Evolutionary conservation across 2,797 vertebrate species (phyloP), one percentile per base, ranked within the genome.

Genomic region (Rhodeus uyekii): DNA sequence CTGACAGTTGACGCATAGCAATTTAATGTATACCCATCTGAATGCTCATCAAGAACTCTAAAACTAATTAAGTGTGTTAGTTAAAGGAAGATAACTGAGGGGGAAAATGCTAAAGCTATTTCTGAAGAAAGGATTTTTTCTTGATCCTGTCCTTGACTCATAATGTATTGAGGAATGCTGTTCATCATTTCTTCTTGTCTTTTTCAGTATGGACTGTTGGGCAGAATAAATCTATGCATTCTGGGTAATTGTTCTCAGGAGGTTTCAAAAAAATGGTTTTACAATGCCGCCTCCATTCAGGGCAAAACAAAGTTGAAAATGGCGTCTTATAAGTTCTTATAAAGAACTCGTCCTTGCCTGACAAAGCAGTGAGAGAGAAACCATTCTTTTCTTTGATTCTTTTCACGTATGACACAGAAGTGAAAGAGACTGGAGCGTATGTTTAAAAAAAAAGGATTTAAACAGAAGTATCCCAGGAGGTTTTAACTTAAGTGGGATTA

Each of bases 401-500:
- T n/a, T 76, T 86, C 74, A 34, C 88, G 80, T 76, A 53, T 84
- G 74, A 84, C 69, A 24, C 76, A 32, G 44, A 67, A 77, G 78
- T 85, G 69, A 86, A 76, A 85, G 53, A 87, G 83, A 86, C 85
- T 82, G 85, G 83, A 86, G 84, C 83, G 82, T 86, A 38, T 83
- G 46, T 46, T 87, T 90, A 81, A 90, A 73, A 65, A 76, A 82
- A 71, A n/a, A n/a, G 60, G 65, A 67, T 61, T 83, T 90, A 88
- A 90, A 87, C 80, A 85, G 83, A 88, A 89, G 83, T 64, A 85
- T 78, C 87, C 81, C 86, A 76, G 77, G 88, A 89, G 88, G 89
- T 87, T 83, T 87, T 84, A 88, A 90, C 38, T 89, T 90, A 90
- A 93, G 89, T 74, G 85, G 87, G 89, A 91, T 92, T 91, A 90